Conservation (phyloP, 2,113 vertebrate genomes). For the Xenopus laevis region DNA sequence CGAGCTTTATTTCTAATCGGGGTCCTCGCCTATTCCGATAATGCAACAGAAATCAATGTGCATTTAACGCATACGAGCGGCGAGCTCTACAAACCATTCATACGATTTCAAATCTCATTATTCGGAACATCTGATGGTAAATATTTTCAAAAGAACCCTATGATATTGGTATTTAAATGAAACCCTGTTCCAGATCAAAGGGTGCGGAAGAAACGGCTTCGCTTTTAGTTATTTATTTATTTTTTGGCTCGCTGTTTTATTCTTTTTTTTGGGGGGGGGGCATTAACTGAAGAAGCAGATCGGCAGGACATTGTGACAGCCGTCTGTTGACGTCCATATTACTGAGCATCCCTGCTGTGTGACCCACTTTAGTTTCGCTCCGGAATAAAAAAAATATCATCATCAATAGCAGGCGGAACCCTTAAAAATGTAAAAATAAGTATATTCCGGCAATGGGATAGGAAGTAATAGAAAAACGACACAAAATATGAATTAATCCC, state of each 20-base stretch:
- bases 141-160: slow-evolving; percentile 66
- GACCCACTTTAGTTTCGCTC: slow-evolving; percentile 76
- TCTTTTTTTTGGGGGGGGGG: too few relatives aligned
- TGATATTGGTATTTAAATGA: slow-evolving; percentile 70
- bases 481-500: background rate
- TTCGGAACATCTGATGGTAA: slow-evolving; percentile 72
- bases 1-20: slow-evolving; percentile 11
- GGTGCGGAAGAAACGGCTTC: slow-evolving; percentile 39
- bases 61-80: slow-evolving; percentile 53
- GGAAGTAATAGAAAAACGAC: too few relatives aligned
- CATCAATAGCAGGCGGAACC: background rate
- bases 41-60: slow-evolving; percentile 55
- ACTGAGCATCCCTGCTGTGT: slow-evolving; percentile 64
- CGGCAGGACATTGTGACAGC: slow-evolving; percentile 66
- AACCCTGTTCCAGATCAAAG: too few relatives aligned
- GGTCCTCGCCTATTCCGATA: slow-evolving; percentile 52
- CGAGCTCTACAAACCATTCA: slow-evolving; percentile 64
- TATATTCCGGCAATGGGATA: too few relatives aligned
- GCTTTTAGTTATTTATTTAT: background rate
- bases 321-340: slow-evolving; percentile 71
- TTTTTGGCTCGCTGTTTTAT: too few relatives aligned
- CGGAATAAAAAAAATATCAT: slow-evolving; percentile 40
- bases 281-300: slow-evolving; percentile 52
- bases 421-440: too few relatives aligned
- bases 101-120: slow-evolving; percentile 77